Evolutionary conservation across 1,140 invertebrate species (phyloP).

Genomic region (Diabrotica virgifera): DNA sequence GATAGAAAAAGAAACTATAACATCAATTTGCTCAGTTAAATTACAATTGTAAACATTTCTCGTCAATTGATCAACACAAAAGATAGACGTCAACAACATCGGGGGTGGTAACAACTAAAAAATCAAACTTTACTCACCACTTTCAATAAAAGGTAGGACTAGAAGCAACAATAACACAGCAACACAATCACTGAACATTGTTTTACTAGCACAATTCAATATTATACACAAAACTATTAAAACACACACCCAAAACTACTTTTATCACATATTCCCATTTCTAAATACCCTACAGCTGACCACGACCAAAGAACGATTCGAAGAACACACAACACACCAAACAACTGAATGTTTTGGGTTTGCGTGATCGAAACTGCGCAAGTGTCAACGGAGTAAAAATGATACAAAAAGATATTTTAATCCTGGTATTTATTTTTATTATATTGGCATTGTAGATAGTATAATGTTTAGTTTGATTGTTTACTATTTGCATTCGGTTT

Average conservation of each 20-base stretch:
- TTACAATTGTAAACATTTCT: too few species aligned
- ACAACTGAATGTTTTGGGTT: slow-evolving; percentile 3
- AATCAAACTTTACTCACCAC: slow-evolving; percentile 12
- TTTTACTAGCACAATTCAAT: slow-evolving; percentile 5
- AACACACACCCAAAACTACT: slow-evolving; percentile 21
- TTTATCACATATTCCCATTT: slow-evolving; percentile 18
- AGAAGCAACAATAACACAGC: slow-evolving; percentile 17
- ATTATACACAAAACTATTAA: slow-evolving; percentile 11
- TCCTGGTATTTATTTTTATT: too few species aligned
- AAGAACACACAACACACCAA: slow-evolving; percentile 11
- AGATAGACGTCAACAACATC: not conserved
- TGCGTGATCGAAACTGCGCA: slow-evolving; percentile 10
- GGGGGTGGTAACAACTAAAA: not conserved
- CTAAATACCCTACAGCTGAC: slow-evolving; percentile 21
- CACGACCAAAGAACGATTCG: slow-evolving; percentile 6
- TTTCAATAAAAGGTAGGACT: slow-evolving; percentile 17
- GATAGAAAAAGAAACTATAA: too few species aligned
- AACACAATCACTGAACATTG: slow-evolving; percentile 42
- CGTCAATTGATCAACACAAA: not conserved
- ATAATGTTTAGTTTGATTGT: too few species aligned
- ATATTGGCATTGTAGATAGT: too few species aligned
- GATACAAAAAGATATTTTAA: too few species aligned
- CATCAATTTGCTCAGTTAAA: too few species aligned
- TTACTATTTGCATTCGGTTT: too few species aligned
- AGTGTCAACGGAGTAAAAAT: not conserved